Evolutionary conservation across 2,797 vertebrate species (phyloP), one percentile per base, ranked within the genome.

Genomic region (Falco columbarius): DNA sequence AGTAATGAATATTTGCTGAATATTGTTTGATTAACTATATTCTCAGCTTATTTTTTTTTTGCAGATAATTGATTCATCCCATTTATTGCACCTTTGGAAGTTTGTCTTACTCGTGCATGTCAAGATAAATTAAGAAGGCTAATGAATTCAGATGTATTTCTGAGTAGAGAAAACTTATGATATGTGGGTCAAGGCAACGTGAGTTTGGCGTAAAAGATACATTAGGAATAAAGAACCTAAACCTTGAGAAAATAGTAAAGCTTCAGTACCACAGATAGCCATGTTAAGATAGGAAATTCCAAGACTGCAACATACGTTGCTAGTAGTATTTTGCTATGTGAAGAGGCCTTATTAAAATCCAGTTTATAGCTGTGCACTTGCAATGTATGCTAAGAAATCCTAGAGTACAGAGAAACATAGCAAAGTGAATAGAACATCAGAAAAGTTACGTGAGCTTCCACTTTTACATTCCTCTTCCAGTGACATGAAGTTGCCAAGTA

Each of bases 41-140:
- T 92, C 62, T 81, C 66, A 89, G 34, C 34, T 84, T 71, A 86
- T 90, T 93, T 90, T n/a, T 90, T n/a, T 77, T 85, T 90, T 92
- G 55, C 74, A 87, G 52, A 80, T 91, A 94, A 93, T 92, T 92
- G 77, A 95, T 93, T 96, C 59, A 94, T 92, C 27, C 32, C 34
- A 16, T 51, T 34, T 27, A 90, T 73, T 80, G 20, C 30, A 87
- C 44, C 44, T 93, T 75, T 89, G 46, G 42, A 96, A 93, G 29
- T 5, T 14, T 81, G 14, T 42, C 46, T 88, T 92, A 66, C 58
- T 86, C 75, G 29, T 59, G 10, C 21, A 42, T 81, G 85, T 42
- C 40, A 86, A 68, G 63, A 42, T 73, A 66, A 85, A 81, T 70
- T 80, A 89, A 14, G 76, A 86, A 82, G 32, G 21, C 12, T 84